phyloP scores from a whole-genome alignment of 2,113 vertebrate species.

The Sciurus niger region DNA sequence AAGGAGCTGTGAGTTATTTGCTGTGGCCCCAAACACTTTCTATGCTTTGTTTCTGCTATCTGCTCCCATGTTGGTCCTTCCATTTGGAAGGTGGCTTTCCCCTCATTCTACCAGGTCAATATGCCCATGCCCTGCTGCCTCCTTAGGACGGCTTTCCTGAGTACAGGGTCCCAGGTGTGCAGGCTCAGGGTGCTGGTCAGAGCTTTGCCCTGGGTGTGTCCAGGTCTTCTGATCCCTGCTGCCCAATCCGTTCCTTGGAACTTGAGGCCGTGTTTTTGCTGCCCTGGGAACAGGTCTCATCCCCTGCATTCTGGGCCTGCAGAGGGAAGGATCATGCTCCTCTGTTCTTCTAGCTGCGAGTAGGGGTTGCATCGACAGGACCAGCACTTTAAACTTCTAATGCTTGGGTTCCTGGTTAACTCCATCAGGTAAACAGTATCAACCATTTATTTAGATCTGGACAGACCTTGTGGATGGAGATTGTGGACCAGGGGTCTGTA shows the following conservation, averaged over 20 bases:
- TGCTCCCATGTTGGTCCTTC: neutral
- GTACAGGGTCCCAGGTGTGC: neutral
- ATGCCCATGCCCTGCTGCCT: neutral
- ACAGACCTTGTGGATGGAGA: neutral
- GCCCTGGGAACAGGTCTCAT: neutral
- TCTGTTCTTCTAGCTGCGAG: neutral
- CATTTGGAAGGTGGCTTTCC: neutral
- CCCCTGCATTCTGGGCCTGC: neutral
- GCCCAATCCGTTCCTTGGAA: neutral
- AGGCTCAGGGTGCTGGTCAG: neutral
- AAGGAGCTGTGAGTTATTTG: neutral
- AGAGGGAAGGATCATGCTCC: neutral
- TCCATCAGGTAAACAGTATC: neutral
- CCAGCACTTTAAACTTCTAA: neutral
- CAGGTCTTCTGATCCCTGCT: neutral
- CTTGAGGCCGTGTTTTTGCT: neutral
- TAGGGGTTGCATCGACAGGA: neutral
- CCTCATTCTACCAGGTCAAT: neutral
- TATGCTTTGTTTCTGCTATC: neutral
- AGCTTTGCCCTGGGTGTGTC: neutral
- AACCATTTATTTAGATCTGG: neutral
- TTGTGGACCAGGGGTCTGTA: neutral
- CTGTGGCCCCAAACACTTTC: neutral
- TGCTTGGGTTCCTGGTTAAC: neutral
- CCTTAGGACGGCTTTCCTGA: conserved; percentile 1